Percentiles rank a stretch among this genome's conserved stretches.
phyloP scores from a whole-genome alignment of 2,888 invertebrate species.

The Dugesia japonica region DNA sequence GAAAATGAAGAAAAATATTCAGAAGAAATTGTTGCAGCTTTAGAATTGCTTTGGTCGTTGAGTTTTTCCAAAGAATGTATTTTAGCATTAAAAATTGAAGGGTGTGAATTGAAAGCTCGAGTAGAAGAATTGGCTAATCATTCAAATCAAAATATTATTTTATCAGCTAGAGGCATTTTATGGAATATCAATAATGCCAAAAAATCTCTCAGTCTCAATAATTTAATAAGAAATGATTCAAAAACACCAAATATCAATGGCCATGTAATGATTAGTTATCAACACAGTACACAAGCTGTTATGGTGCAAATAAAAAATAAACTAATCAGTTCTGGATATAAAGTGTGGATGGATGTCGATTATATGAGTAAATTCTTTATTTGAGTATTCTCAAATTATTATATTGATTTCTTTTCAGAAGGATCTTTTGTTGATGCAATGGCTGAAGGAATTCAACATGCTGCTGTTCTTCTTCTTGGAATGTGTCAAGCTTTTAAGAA shows the following conservation, averaged over 20 bases:
- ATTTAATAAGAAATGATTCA: neutral
- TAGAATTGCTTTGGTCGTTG: slow-evolving; percentile 32
- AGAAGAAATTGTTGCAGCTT: slow-evolving; percentile 5
- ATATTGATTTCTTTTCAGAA: slow-evolving; percentile 3
- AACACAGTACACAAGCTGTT: slow-evolving; percentile 40
- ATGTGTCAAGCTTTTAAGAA: slow-evolving; percentile 34
- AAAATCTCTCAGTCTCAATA: neutral
- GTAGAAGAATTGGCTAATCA: slow-evolving; percentile 4
- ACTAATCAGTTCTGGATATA: slow-evolving; percentile 22
- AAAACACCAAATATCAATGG: neutral
- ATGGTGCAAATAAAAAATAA: slow-evolving; percentile 37
- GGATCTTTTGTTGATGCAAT: slow-evolving; percentile 34
- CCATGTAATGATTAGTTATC: slow-evolving; percentile 43
- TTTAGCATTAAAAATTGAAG: neutral
- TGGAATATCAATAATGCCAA: slow-evolving; percentile 25
- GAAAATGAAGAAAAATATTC: neutral
- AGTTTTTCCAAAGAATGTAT: slow-evolving; percentile 26
- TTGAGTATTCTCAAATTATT: neutral
- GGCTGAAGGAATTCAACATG: slow-evolving; percentile 31
- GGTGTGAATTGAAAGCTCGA: neutral
- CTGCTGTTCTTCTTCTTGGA: slow-evolving; percentile 28
- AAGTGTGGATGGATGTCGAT: slow-evolving; percentile 34
- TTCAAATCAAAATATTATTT: neutral
- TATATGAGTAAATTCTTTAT: slow-evolving; percentile 30
- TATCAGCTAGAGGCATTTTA: slow-evolving; percentile 24